These are phyloP conservation scores for Tapera naevia DNA, from an alignment of 2,797 vertebrate species.

Conservation along the genomic window DNA sequence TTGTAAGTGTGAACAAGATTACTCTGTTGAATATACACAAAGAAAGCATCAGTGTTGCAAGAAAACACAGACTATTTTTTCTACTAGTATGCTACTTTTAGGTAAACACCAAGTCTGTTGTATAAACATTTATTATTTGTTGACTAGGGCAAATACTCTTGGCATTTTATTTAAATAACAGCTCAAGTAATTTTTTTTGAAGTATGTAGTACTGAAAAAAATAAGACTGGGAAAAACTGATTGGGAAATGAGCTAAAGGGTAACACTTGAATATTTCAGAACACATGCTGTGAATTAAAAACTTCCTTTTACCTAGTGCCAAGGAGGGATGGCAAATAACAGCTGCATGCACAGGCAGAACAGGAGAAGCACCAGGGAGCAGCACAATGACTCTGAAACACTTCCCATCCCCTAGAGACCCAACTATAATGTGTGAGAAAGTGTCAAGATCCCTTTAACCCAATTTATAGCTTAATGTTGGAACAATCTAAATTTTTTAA, in stretches of 20 bases:
- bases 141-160: not conserved
- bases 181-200: not conserved
- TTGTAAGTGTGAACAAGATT: not conserved
- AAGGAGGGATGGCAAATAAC: not conserved
- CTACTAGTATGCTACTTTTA: not conserved
- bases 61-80: not conserved
- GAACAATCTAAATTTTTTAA: constrained; percentile 6
- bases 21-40: not conserved
- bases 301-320: not conserved
- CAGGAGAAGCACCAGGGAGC: not conserved
- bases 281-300: not conserved
- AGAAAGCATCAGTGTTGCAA: not conserved
- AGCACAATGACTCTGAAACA: not conserved
- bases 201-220: not conserved
- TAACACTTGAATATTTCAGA: not conserved
- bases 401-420: not conserved
- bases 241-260: not conserved
- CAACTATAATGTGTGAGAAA: not conserved
- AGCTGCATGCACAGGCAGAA: not conserved
- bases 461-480: not conserved
- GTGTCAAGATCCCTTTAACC: not conserved
- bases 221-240: not conserved
- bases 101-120: constrained; percentile 20
- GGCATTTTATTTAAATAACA: not conserved
- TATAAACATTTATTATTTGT: constrained; percentile 31